Base-by-base conservation (phyloP, 2,888 invertebrate species). In the Caenorhabditis becei region DNA sequence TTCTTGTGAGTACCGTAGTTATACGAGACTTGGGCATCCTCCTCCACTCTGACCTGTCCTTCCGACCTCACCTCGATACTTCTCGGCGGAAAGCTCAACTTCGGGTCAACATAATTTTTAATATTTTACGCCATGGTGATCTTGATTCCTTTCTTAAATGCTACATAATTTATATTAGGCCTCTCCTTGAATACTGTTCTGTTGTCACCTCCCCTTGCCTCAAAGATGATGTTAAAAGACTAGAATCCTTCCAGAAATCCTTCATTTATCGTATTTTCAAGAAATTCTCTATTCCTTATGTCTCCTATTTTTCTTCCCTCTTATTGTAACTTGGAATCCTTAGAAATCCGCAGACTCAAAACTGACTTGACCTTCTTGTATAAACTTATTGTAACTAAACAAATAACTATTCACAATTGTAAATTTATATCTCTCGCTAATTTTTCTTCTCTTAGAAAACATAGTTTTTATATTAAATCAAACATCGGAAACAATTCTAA, bases 1-100 rank as follows among this genome's bases (percentile, higher is more conserved):
- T 41, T 16, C 2, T 59, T 23, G 37, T 37, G 2, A 23, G 8
- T 11, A 18, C 18, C 1, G 18, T 16, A 2, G 37, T 14, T 11
- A 41, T 59, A 23, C 59, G 59, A n/a, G 59, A 59, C 16, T 24
- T 59, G 41, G 59, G 59, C 3, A 16, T 41, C 16, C 23, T 28
- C n/a, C 28, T 56, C 18, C 14, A 26, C n/a, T 28, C 28, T 28
- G 54, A 56, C n/a, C 2, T 59, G 11, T 20, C 41, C 11, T 59
- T 59, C 24, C 37, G 37, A 23, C 3, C 37, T 14, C 41, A 59
- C 24, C 2, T 59, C 44, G 59, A 32, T 16, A 24, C 14, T 23
- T 41, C 44, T 16, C 20, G 35, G 11, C 37, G 59, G 10, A 59
- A 41, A 24, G 59, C 59, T 8, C 59, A 59, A 11, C 59, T 41